Conservation (phyloP, 2,113 vertebrate genomes). For the Tetraodon nigroviridis region DNA sequence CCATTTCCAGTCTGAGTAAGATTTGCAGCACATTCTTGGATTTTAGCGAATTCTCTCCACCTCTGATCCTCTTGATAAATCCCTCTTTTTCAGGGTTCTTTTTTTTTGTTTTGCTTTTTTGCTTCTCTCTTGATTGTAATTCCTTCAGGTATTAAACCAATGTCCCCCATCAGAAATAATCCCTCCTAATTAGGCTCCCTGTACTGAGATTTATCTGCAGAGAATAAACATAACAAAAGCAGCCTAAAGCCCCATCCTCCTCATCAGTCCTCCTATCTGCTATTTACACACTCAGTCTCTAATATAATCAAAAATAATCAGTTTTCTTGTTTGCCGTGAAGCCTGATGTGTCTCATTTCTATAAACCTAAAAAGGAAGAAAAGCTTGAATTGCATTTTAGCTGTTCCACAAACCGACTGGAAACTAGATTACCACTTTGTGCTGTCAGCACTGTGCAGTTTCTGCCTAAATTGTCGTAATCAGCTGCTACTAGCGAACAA, state of each 20-base stretch:
- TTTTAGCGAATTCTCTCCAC: slow-evolving; percentile 47
- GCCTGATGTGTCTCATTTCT: slow-evolving; percentile 1
- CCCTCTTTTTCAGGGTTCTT: not conserved
- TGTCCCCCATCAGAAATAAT: slow-evolving; percentile 36
- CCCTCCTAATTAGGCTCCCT: slow-evolving; percentile 52
- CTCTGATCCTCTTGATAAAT: slow-evolving; percentile 24
- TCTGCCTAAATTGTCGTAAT: no score
- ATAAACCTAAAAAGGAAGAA: not conserved
- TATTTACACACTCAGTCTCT: slow-evolving; percentile 51
- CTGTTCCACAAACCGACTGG: not conserved
- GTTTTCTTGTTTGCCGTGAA: slow-evolving; percentile 14
- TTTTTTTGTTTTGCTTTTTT: not conserved
- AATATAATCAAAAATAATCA: slow-evolving; percentile 44
- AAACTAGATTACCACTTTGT: no score
- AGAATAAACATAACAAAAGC: slow-evolving; percentile 55
- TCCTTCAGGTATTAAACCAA: slow-evolving; percentile 33
- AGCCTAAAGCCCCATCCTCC: slow-evolving; percentile 43
- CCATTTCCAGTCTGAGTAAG: slow-evolving; percentile 70
- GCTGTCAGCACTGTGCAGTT: no score
- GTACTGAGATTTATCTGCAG: slow-evolving; percentile 53
- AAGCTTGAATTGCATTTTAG: not conserved
- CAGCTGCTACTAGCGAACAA: no score
- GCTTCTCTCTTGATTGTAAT: slow-evolving; percentile 14
- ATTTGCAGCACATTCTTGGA: slow-evolving; percentile 70
- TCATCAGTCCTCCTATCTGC: slow-evolving; percentile 52